phyloP scores from a whole-genome alignment of 2,113 vertebrate species.

The Shinisaurus crocodilurus region DNA sequence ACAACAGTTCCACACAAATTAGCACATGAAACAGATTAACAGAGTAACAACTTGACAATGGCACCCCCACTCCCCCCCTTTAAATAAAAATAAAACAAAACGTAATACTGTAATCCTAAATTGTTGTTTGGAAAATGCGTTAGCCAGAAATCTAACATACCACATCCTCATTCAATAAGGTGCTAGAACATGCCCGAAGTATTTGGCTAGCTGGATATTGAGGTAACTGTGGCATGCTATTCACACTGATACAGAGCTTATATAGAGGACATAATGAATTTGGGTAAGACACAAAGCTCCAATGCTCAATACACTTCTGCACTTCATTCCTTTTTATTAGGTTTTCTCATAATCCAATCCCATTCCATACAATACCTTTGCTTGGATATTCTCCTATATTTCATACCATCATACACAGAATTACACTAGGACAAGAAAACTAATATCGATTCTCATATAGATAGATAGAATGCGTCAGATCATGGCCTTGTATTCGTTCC shows the following conservation, averaged over 20 bases:
- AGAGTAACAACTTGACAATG: background rate
- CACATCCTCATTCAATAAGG: background rate
- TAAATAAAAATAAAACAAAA: background rate
- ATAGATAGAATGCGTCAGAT: constrained; percentile 38
- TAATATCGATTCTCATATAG: constrained; percentile 41
- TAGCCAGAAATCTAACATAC: background rate
- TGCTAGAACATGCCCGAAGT: background rate
- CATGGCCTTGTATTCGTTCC: constrained; percentile 45
- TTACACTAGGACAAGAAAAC: constrained; percentile 21
- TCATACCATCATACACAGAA: constrained; percentile 19
- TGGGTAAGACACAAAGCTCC: background rate
- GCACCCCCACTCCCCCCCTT: background rate
- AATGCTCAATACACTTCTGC: background rate
- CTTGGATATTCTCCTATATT: background rate
- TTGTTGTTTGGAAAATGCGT: constrained; percentile 24
- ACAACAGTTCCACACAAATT: constrained; percentile 36
- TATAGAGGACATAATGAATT: background rate
- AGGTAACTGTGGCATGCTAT: background rate
- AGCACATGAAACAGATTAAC: constrained; percentile 31
- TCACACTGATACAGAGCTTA: background rate
- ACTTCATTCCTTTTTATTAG: background rate
- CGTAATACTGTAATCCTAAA: constrained; percentile 29
- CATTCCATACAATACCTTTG: background rate
- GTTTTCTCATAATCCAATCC: background rate
- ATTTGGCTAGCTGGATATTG: background rate